Evolutionary conservation across 2,113 vertebrate species (phyloP), one percentile per base, ranked within the genome.

Genomic region (Psephotus haematonotus): DNA sequence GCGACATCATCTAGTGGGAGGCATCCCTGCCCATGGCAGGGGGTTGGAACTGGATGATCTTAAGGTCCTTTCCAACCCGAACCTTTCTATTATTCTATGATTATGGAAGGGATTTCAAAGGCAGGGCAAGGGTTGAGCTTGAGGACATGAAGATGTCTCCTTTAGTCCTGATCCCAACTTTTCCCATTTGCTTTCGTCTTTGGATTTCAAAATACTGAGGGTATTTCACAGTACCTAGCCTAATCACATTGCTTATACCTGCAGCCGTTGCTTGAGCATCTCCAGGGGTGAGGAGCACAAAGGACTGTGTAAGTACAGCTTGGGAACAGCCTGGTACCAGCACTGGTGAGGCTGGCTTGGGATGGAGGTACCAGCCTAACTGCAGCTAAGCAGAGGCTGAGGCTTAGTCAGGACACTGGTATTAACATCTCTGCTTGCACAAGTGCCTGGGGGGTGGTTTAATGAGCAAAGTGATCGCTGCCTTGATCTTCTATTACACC

Each of bases 281-380:
- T 47, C 53, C 18, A 20, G 41, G 11, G 53, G 57, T 59, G 57
- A 35, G 33, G 33, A 10, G 33, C 22, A 35, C 33, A 59, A 35
- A 35, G 27, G 39, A 9, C 24, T 13, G 5, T 4, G 3, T 43
- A 10, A 8, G 5, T 2, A 2, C 62, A n/a, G 49, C 70, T 3
- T 25, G 16, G 79, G 74, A 70, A 3, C 53, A 20, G 33, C 33
- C 53, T 20, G 59, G 3, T 3, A 11, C 13, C 57, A 35, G 57
- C 33, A 24, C 57, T 59, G 57, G 57, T 24, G 57, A 35, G 33
- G 33, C 57, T 37, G 57, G 23, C 49, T 24, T 12, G 29, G 55
- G 37, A 75, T 13, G 1, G 23, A 39, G 71, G 59, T 11, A 7
- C 75, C 67, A 9, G 67, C 6, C 31, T 8, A 0, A 3, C 57